Conservation (phyloP, 2,888 invertebrate genomes). For the Brenthis hecate region DNA sequence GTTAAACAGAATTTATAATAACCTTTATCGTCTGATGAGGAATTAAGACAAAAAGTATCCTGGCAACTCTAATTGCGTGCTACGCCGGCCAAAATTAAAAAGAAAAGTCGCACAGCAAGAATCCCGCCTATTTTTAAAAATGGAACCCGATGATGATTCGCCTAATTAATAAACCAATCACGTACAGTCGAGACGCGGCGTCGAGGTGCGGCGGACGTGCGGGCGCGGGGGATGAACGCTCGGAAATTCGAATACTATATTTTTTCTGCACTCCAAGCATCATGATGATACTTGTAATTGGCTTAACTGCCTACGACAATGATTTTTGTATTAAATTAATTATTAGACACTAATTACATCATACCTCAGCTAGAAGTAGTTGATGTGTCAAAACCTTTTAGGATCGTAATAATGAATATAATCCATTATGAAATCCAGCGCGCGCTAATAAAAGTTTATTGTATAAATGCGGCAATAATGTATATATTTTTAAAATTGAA, state of each 20-base stretch:
- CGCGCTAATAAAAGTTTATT: conserved; percentile 49
- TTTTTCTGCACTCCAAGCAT: conserved; percentile 77
- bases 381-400: conserved; percentile 39
- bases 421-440: conserved; percentile 54
- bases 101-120: conserved; percentile 78
- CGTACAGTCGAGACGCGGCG: conserved; percentile 82
- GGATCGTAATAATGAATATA: conserved; percentile 44
- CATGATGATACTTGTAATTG: conserved; percentile 78
- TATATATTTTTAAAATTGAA: conserved; percentile 19
- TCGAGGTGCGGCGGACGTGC: conserved; percentile 80
- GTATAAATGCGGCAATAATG: conserved; percentile 45
- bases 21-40: conserved; percentile 61
- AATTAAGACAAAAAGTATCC: conserved; percentile 72
- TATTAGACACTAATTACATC: conserved; percentile 48
- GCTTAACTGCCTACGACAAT: conserved; percentile 72
- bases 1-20: conserved; percentile 57
- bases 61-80: conserved; percentile 78
- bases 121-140: conserved; percentile 83
- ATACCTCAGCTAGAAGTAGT: conserved; percentile 53
- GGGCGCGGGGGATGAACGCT: conserved; percentile 80
- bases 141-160: conserved; percentile 74
- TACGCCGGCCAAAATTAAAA: conserved; percentile 79
- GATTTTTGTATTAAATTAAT: conserved; percentile 68
- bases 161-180: conserved; percentile 83
- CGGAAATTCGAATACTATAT: conserved; percentile 80